Percentiles rank a stretch among this genome's conserved stretches.
Evolutionary conservation across 2,888 invertebrate genomes (phyloP).

Genomic region (Troides aeacus): DNA sequence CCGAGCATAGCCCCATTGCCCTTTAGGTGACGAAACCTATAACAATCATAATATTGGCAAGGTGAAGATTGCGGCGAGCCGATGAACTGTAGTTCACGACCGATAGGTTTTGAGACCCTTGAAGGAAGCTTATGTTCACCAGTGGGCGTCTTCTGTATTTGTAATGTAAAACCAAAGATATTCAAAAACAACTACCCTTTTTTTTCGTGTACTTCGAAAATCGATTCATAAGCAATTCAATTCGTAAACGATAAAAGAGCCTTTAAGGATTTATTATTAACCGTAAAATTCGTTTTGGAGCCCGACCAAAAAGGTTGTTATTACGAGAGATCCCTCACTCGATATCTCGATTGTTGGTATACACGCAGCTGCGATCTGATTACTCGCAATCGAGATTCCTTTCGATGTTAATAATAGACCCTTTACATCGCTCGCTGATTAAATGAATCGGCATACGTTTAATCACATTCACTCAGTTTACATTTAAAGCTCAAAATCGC

Average conservation of each 20-base stretch:
- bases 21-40: no score
- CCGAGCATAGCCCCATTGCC: no score
- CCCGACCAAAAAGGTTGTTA: conserved; percentile 47
- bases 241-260: conserved; percentile 35
- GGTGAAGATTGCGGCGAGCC: no score
- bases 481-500: conserved; percentile 31
- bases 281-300: conserved; percentile 50
- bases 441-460: conserved; percentile 35
- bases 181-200: conserved; percentile 18
- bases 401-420: conserved; percentile 50
- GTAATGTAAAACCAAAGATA: conserved; percentile 7
- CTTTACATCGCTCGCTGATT: conserved; percentile 45
- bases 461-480: conserved; percentile 38
- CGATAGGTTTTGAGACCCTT: no score
- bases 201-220: conserved; percentile 11
- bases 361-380: conserved; percentile 45
- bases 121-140: no score
- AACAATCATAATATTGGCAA: no score
- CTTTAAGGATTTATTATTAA: conserved; percentile 40
- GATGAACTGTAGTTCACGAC: no score
- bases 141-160: conserved; percentile 1
- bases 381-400: conserved; percentile 46
- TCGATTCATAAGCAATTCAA: conserved; percentile 33
- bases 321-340: conserved; percentile 48
- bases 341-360: conserved; percentile 41